Base-by-base conservation (phyloP, 1,140 invertebrate species). In the Panulirus ornatus region DNA sequence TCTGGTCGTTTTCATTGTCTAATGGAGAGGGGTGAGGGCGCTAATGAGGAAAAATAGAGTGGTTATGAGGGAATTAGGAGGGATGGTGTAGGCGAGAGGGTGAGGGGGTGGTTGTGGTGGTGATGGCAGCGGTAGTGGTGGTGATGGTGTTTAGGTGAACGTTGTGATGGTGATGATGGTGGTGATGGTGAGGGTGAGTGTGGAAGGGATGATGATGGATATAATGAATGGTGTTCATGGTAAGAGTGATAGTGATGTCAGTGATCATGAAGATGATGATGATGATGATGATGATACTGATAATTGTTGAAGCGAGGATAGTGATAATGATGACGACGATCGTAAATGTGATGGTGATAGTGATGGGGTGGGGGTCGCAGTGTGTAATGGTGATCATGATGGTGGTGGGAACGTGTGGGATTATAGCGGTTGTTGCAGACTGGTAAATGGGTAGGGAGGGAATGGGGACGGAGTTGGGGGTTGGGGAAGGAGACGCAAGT, bases 41-140 rank as follows among this genome's bases (percentile, higher is more conserved):
- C 34, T 76, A 76, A 76, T 76, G 76, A 79, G 76, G 76, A 51
- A 51, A n/a, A 79, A 79, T 79, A 44, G 44, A 79, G 76, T 79
- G 76, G 51, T 79, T 79, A 79, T 79, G 76, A 79, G 76, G 71
- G 27, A 22, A n/a, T 30, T 40, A 34, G n/a, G 30, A 83, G 16
- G 30, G 27, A 19, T 75, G 71, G 22, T 19, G 44, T 2, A 11
- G 76, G 58, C 22, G 54, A 66, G 54, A 63, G 9, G 79, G 47
- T 22, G 42, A 82, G 47, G 79, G 47, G 14, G n/a, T n/a, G n/a
- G n/a, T n/a, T n/a, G n/a, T n/a, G n/a, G n/a, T 47, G 44, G 44
- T 47, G 44, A 47, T 47, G 44, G 44, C 34, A 14, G 19, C 36
- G 34, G 54, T 63, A n/a, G 40, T 83, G 36, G 54, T 22, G 38